Evolutionary conservation across 2,888 invertebrate genomes (phyloP), one percentile per base, ranked within the genome.

Genomic region (Sepiola atlantica): DNA sequence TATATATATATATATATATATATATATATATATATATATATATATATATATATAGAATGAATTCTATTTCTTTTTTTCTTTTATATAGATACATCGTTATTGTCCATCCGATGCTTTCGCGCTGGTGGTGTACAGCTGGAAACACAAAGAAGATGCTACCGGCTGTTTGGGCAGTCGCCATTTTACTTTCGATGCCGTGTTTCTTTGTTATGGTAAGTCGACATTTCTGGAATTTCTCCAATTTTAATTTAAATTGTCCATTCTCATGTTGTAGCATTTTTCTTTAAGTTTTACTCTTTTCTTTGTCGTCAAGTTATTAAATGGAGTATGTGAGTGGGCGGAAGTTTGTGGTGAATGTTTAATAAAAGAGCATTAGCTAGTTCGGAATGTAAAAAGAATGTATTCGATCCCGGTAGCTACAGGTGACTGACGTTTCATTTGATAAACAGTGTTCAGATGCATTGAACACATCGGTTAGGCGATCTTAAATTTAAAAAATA

Each of bases 11-110:
- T 55, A 55, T 55, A 55, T 8, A 55, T 55, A 55, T 8, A 8
- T 55, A 12, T 55, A 55, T 55, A 55, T 55, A 55, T 55, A 55
- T 55, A 55, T 55, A 55, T 55, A 55, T 55, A 55, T 55, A 55
- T 55, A 12, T 55, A n/a, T n/a, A n/a, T n/a, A n/a, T n/a, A n/a
- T n/a, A n/a, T n/a, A n/a, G n/a, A n/a, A n/a, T n/a, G n/a, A 21
- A 21, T 2, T 55, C 55, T 2, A 55, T 57, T 24, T 21, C 6
- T 57, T 57, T 24, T 57, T 21, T 95, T 95, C 94, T 94, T 92
- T 55, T 94, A 96, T 96, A 35, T 97, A 98, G 98, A 96, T 98
- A 97, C 95, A 97, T 98, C 57, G 98, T 98, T 90, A 98, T 98
- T 90, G 98, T 98, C 10, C 97, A 97, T 95, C 98, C 98, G 1